Evolutionary conservation across 2,797 vertebrate genomes (phyloP).

Genomic region (Clarias pachynema): DNA sequence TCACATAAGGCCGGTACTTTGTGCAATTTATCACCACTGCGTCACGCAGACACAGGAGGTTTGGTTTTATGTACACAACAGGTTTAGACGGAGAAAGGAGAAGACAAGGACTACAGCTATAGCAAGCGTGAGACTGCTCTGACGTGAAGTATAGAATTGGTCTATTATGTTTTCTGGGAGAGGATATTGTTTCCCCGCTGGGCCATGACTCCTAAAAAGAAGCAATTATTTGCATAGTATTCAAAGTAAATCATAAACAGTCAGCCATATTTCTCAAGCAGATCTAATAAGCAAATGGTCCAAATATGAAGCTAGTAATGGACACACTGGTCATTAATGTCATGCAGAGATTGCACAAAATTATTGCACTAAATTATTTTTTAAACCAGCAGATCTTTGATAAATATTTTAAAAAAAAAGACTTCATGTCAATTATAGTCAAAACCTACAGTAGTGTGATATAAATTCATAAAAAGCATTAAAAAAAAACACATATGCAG

Average conservation of each 20-base stretch:
- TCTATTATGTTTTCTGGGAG: constrained; percentile 60
- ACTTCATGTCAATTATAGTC: background rate
- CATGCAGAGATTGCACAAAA: background rate
- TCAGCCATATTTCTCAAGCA: background rate
- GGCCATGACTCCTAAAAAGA: constrained; percentile 57
- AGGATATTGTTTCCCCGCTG: constrained; percentile 48
- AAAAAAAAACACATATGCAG: background rate
- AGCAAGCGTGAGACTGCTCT: constrained; percentile 57
- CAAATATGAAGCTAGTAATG: background rate
- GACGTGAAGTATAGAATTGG: constrained; percentile 62
- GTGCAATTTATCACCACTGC: constrained; percentile 68
- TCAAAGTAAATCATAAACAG: constrained; percentile 30
- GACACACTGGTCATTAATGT: background rate
- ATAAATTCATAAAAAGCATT: background rate
- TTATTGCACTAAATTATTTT: background rate
- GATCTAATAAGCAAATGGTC: background rate
- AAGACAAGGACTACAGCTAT: constrained; percentile 59
- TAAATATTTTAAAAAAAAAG: background rate
- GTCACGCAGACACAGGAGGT: constrained; percentile 69
- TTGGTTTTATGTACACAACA: constrained; percentile 74
- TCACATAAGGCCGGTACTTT: constrained; percentile 57
- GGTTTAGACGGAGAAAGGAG: constrained; percentile 69
- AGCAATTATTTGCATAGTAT: constrained; percentile 66
- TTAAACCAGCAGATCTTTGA: background rate
- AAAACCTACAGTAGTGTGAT: background rate